phyloP scores from a whole-genome alignment of 1,140 invertebrate species.

The Bombus waltoni region DNA sequence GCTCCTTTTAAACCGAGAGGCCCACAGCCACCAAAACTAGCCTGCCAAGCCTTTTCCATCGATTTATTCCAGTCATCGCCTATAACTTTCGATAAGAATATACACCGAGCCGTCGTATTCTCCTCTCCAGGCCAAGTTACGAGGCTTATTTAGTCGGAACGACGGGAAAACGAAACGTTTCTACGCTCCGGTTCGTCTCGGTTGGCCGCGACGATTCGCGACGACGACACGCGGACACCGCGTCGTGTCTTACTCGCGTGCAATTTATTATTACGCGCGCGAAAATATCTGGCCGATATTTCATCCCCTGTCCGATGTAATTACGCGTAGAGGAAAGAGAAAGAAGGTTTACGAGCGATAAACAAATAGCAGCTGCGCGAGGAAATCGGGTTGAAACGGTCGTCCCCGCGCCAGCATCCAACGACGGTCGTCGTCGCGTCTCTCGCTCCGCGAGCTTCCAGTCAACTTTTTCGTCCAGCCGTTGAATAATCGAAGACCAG shows the following conservation, averaged over 20 bases:
- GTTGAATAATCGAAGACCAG: slow-evolving; percentile 18
- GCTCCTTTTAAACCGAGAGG: not conserved
- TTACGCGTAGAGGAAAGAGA: not conserved
- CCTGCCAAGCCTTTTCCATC: slow-evolving; percentile 17
- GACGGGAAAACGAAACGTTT: too few relatives aligned
- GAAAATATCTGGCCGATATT: too few relatives aligned
- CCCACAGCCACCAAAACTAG: not conserved
- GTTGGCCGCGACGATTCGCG: too few relatives aligned
- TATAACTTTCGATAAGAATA: slow-evolving; percentile 36
- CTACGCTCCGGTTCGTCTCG: too few relatives aligned
- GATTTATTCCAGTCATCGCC: slow-evolving; percentile 36
- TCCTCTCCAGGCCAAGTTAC: not conserved
- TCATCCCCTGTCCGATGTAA: too few relatives aligned
- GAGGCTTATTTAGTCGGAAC: not conserved
- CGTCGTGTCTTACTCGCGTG: too few relatives aligned
- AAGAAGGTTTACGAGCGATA: not conserved
- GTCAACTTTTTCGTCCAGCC: slow-evolving; percentile 13
- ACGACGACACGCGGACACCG: too few relatives aligned
- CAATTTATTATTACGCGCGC: too few relatives aligned
- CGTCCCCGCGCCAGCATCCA: slow-evolving; percentile 7
- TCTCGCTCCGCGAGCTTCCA: not conserved
- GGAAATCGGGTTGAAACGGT: slow-evolving; percentile 17
- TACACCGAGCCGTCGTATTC: not conserved
- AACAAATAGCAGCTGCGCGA: not conserved
- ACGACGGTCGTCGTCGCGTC: not conserved